Percentiles rank a stretch among this genome's conserved stretches.
Conservation (phyloP, 2,113 vertebrate genomes). For the Pipra filicauda region DNA sequence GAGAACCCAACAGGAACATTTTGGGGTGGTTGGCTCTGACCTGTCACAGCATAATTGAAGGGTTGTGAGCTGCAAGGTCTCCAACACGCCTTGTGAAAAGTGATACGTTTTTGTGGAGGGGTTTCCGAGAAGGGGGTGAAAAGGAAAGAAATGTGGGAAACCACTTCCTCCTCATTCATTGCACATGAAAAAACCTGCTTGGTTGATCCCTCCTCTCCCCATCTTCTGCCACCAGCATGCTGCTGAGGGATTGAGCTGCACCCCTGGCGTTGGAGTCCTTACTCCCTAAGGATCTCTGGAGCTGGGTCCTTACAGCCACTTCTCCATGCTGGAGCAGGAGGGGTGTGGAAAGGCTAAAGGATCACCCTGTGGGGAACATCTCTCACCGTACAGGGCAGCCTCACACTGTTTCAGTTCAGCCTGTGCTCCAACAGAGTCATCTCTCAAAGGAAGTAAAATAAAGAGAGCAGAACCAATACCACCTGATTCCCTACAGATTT, state of each 20-base stretch:
- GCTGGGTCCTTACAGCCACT: neutral
- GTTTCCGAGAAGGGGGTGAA: neutral
- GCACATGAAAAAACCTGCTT: neutral
- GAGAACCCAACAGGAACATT: fast-evolving
- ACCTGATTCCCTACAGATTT: neutral
- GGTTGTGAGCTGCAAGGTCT: neutral
- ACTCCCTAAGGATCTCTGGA: too few relatives aligned
- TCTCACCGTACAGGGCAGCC: fast-evolving
- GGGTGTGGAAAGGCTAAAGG: neutral
- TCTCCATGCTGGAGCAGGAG: fast-evolving
- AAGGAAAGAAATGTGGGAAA: neutral
- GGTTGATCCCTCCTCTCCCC: fast-evolving
- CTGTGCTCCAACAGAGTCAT: neutral
- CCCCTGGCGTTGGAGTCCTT: fast-evolving
- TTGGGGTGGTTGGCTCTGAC: neutral
- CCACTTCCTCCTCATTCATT: neutral
- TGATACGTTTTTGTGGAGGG: fast-evolving
- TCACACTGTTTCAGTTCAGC: fast-evolving
- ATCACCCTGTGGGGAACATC: fast-evolving
- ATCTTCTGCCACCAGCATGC: fast-evolving
- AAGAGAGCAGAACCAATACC: neutral
- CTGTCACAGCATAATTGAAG: neutral
- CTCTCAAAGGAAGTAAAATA: neutral
- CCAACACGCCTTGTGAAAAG: fast-evolving
- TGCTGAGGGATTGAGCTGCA: neutral